Evolutionary conservation across 2,113 vertebrate species (phyloP), one percentile per base, ranked within the genome.

Genomic region (Tichodroma muraria): DNA sequence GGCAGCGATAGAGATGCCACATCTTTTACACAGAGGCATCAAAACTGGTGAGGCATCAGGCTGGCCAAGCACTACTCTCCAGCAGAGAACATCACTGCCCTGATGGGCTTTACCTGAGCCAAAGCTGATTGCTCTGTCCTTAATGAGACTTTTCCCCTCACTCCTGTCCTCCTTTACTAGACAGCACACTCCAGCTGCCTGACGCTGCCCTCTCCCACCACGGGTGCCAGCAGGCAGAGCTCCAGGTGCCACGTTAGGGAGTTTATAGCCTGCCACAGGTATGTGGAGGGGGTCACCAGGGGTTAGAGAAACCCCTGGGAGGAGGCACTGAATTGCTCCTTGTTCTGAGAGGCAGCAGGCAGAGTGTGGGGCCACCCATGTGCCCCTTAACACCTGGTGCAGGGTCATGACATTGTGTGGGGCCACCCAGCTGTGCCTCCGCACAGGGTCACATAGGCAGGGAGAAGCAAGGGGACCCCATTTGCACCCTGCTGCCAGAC

Each of bases 181-280:
- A 9, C 35, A 85, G 66, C 33, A 53, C 50, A 15, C 22, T 60
- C 59, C 66, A 53, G 68, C 54, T 86, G 37, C 69, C 73, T 64
- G n/a, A n/a, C 37, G 59, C 80, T 95, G 69, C 54, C 54, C 60
- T 80, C 75, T 88, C 61, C 31, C 60, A 38, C 10, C 14, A 5
- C 3, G 1, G 0, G n/a, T 82, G 69, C 70, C 93, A 93, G 60
- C 52, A 71, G 69, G 63, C 78, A 76, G 94, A 40, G 50, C 73
- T 89, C 82, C 78, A 77, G 65, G n/a, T 0, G 0, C 50, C 6
- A 1, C 1, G 0, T 11, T 33, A n/a, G 4, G 11, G 73, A 54
- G 33, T 56, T 90, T 40, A 38, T 13, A 84, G 53, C 47, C 10
- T 22, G 40, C 35, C 24, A 8, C 60, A 54, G 53, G 59, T 66